phyloP scores from a whole-genome alignment of 2,888 invertebrate species.

The Hydrotaea diabolus region DNA sequence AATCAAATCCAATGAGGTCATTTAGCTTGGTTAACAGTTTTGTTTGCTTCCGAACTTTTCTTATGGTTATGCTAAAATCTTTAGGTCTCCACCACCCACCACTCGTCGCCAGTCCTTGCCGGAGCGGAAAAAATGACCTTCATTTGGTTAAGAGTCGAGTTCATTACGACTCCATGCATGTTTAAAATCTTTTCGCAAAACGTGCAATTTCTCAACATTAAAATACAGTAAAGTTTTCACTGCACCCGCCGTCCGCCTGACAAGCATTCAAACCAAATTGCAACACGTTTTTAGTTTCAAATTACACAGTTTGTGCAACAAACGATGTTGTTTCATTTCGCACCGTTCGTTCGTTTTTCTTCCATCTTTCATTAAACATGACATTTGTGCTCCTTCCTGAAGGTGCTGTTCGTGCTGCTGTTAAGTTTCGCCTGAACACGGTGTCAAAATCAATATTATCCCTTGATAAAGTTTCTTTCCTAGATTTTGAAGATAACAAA shows the following conservation, averaged over 20 bases:
- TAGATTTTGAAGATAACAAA: slow-evolving; percentile 66
- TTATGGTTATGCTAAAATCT: slow-evolving; percentile 8
- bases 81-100: neutral
- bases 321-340: slow-evolving; percentile 17
- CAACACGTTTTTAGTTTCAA: slow-evolving; percentile 41
- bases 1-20: slow-evolving; percentile 66
- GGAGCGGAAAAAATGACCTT: slow-evolving; percentile 17
- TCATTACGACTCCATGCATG: slow-evolving; percentile 40
- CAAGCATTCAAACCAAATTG: neutral
- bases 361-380: neutral
- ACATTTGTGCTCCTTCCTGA: neutral
- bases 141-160: slow-evolving; percentile 35
- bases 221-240: neutral
- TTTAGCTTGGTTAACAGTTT: slow-evolving; percentile 63
- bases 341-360: neutral
- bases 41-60: slow-evolving; percentile 19
- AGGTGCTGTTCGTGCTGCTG: neutral
- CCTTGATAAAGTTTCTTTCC: slow-evolving; percentile 61
- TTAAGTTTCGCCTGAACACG: neutral
- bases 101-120: too few species aligned
- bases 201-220: slow-evolving; percentile 27
- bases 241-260: neutral
- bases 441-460: slow-evolving; percentile 67
- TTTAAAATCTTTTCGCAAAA: slow-evolving; percentile 32
- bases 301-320: slow-evolving; percentile 50